A percentile compares a stretch with the other conserved stretches of the same genome.
phyloP scores from a whole-genome alignment of 2,113 vertebrate genomes.

The Thymallus thymallus region DNA sequence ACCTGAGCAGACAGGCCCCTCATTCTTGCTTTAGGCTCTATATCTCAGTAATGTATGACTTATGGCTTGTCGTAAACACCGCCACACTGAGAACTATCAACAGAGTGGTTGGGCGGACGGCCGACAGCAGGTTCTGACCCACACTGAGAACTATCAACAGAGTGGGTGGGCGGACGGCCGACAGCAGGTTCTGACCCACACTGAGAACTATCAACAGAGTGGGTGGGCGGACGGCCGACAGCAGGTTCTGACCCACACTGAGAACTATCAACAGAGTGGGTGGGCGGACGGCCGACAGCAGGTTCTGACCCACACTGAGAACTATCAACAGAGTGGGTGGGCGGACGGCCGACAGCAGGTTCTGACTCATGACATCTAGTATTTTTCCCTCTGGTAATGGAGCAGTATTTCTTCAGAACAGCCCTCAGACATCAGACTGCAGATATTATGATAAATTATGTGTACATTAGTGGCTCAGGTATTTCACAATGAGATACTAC shows the following conservation, averaged over 20 bases:
- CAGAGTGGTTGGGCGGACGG: not conserved
- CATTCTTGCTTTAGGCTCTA: slow-evolving; percentile 59
- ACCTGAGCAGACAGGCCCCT: slow-evolving; percentile 54
- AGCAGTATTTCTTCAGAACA: slow-evolving; percentile 39
- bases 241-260: slow-evolving; percentile 26
- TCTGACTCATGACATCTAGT: slow-evolving; percentile 17
- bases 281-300: not conserved
- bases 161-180: not conserved
- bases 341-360: too few species aligned
- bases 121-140: not conserved
- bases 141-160: slow-evolving; percentile 29
- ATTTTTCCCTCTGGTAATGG: slow-evolving; percentile 18
- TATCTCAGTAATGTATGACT: slow-evolving; percentile 62
- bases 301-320: too few species aligned
- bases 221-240: not conserved
- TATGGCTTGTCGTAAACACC: slow-evolving; percentile 47
- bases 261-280: slow-evolving; percentile 20
- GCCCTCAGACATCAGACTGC: slow-evolving; percentile 31
- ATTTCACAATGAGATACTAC: too few species aligned
- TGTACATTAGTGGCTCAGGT: slow-evolving; percentile 7
- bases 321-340: slow-evolving; percentile 8
- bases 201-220: slow-evolving; percentile 28
- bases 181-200: slow-evolving; percentile 17
- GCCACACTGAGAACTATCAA: slow-evolving; percentile 31
- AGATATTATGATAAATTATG: slow-evolving; percentile 32